Evolutionary conservation across 2,888 invertebrate species (phyloP), one percentile per base, ranked within the genome.

Genomic region (Eupeodes latifasciatus): DNA sequence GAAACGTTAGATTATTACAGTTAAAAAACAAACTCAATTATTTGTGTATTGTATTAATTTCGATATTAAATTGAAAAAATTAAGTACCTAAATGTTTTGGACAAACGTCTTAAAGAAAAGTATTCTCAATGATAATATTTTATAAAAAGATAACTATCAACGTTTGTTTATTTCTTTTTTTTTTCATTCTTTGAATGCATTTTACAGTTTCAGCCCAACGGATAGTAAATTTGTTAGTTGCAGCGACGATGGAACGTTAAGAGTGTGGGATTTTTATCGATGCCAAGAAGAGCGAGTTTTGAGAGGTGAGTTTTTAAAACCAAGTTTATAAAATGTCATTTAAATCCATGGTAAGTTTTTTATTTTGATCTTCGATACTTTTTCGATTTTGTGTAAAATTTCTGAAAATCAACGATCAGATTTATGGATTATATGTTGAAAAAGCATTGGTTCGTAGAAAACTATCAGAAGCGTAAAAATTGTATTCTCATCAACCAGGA

Each of bases 161-260:
- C 66, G 53, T 80, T 79, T 76, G 57, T 88, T 81, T 84, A 61
- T 90, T 87, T 87, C 85, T 89, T 88, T 90, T 85, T 85, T 89
- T 34, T 89, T 89, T 82, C 19, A 83, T 78, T 55, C 34, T 76
- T 77, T 78, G 74, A 69, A 79, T 74, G 44, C 79, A 87, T 83
- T 69, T 91, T 90, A 90, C 94, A 99, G 99, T 96, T 99, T 99
- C 95, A 98, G 99, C 95, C 99, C 99, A 78, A 97, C 98, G 93
- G 99, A 99, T 95, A 96, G 96, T 93, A 99, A 99, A 95, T 98
- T 99, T 95, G 99, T 98, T 44, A 98, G 99, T 83, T 99, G 99
- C 95, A 99, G 99, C 85, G 99, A 99, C 94, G 99, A 99, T 94
- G 99, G 99, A 90, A 99, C 99, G 19, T 96, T 99, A 89, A 95